Base-by-base conservation (phyloP, 2,888 invertebrate species). In the Sesamia inferens region DNA sequence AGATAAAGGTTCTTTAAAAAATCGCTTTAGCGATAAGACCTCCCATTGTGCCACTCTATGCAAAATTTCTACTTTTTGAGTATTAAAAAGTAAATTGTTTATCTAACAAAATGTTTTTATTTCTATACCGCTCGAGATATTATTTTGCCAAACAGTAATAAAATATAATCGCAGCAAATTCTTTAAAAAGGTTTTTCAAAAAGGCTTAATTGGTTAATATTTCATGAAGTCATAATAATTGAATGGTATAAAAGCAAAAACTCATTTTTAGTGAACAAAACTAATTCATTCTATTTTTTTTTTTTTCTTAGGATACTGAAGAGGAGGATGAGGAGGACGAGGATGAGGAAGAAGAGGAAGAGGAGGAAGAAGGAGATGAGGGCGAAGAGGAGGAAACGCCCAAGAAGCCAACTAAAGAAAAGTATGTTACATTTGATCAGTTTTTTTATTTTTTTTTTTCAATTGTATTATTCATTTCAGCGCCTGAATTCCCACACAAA, bases 281-380 rank as follows among this genome's bases (percentile, higher is more conserved):
- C 14, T 62, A 22, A 31, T 31, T 31, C 31, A 31, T 31, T 2
- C 31, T 31, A 31, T 31, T 59, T 61, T 7, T 22, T 61, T 7
- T 22, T 22, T 14, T 16, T 70, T 58, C 58, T 0, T 71, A 94
- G 94, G 94, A 94, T 48, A 93, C 93, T 42, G 92, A 93, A 57
- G 81, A 82, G 11, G 81, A 82, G 62, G 81, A 82, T 16, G 81
- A 82, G 48, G 81, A 96, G 62, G 96, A 96, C 2, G 97, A 96
- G 24, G 97, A 96, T 70, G 96, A 96, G 31, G 95, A 94, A 14
- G 95, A 94, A 5, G 97, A 96, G 19, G 96, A 96, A 44, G 97
- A 95, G 68, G 96, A 93, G 44, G 96, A 95, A 2, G 96, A 94
- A 11, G 95, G 92, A 4, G 96, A 93, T 10, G 95, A 92, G 4